Evolutionary conservation across 2,888 invertebrate species (phyloP).

Genomic region (Plebejus melissa): DNA sequence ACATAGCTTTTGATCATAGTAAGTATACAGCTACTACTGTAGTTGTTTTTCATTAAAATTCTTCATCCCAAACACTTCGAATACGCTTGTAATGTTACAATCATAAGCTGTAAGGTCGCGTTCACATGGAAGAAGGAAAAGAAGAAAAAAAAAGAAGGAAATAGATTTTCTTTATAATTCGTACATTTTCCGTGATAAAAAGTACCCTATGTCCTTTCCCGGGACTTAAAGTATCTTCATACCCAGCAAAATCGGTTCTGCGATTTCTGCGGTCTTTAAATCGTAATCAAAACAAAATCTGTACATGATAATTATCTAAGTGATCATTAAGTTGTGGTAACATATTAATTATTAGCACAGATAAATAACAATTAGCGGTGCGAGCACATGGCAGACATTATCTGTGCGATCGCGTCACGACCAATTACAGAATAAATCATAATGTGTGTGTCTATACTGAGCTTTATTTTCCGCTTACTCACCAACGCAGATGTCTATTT

Average conservation of each 20-base stretch:
- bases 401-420: constrained; percentile 41
- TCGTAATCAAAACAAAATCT: constrained; percentile 1
- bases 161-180: too few species aligned
- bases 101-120: not conserved
- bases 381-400: constrained; percentile 36
- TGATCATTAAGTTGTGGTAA: not conserved
- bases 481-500: constrained; percentile 30
- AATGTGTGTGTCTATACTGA: constrained; percentile 39
- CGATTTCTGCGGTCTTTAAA: too few species aligned
- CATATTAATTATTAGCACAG: constrained; percentile 35
- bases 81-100: not conserved
- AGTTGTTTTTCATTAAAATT: too few species aligned
- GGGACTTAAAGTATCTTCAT: too few species aligned
- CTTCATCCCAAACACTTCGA: not conserved
- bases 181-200: too few species aligned
- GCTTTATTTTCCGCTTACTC: constrained; percentile 47
- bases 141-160: too few species aligned
- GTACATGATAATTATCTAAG: not conserved
- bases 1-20: too few species aligned
- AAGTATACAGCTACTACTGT: too few species aligned
- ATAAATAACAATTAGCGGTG: constrained; percentile 37
- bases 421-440: constrained; percentile 48
- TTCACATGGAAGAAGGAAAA: not conserved
- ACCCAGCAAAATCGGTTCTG: too few species aligned
- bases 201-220: too few species aligned